Evolutionary conservation across 92 coral and sea anemone genomes (phyloP), one percentile per base, ranked within the genome.

Genomic region (Paramuricea clavata): DNA sequence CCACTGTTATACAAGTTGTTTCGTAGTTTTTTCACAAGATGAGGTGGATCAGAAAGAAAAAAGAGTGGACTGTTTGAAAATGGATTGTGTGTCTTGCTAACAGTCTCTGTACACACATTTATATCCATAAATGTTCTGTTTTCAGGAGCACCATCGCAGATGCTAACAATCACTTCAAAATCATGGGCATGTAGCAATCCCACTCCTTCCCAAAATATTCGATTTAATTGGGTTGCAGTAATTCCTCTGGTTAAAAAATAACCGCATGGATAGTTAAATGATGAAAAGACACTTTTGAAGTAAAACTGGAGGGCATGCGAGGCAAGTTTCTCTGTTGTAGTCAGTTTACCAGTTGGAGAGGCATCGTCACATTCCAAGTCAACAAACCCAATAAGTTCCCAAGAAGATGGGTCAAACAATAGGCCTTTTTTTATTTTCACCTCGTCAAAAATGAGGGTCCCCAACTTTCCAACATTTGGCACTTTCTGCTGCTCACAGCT

Each of bases 181-280:
- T 72, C 82, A 77, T 36, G 87, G 17, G 92, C 74, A 86, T 91
- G 87, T 5, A 91, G 71, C 68, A 91, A 62, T 69, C 94, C 83
- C 33, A 88, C 91, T 49, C 89, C 89, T 76, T 79, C 89, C 94
- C 94, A 87, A 41, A 91, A 91, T 30, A 91, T 68, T 91, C 89
- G 78, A 50, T 90, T 87, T 9, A 90, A 34, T 30, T 86, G 64
- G 12, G 26, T 57, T 25, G 90, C 87, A 27, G 88, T 70, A 5
- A 82, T 81, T 61, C 93, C 88, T 32, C 81, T 90, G 17, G 93
- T 90, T 2, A 90, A 61, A 61, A 90, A 86, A 65, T 56, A 90
- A 5, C 44, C 44, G 10, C 90, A 90, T 6, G 90, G 90, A 30
- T 74, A 90, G 23, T 90, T 78, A 70, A 90, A 90, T 30, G 78